Conservation (phyloP, 2,797 vertebrate species). For the Tiaroga cobitis region DNA sequence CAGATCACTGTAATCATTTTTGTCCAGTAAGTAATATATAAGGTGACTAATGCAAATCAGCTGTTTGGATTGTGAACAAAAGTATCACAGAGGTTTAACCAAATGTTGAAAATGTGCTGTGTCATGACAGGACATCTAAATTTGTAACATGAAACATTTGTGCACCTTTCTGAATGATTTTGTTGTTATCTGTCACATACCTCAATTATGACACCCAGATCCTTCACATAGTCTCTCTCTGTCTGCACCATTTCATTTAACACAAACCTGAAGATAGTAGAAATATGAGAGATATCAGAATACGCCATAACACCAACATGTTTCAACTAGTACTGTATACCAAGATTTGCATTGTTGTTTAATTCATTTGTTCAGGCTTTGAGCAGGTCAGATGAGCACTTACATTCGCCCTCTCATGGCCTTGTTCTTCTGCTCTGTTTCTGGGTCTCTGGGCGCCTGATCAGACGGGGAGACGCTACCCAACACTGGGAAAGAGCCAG, state of each 20-base stretch:
- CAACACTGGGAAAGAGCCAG: conserved; percentile 80
- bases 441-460: conserved; percentile 88
- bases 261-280: conserved; percentile 86
- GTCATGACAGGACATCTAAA: not conserved
- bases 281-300: conserved; percentile 13
- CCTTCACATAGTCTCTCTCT: conserved; percentile 97
- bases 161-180: not conserved
- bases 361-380: not conserved
- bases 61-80: not conserved
- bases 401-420: conserved; percentile 95
- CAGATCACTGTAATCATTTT: not conserved
- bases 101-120: not conserved
- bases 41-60: conserved; percentile 8
- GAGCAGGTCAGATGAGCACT: conserved; percentile 65
- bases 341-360: not conserved
- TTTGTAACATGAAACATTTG: not conserved
- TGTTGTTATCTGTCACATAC: conserved; percentile 73
- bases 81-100: not conserved
- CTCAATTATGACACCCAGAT: conserved; percentile 94
- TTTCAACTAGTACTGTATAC: not conserved
- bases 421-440: conserved; percentile 93
- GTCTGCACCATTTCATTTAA: conserved; percentile 95
- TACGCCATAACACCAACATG: not conserved
- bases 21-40: not conserved
- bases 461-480: conserved; percentile 78